These are phyloP conservation scores for Microplitis deprimator DNA, from an alignment of 2,888 invertebrate species.

Conservation along the genomic window DNA sequence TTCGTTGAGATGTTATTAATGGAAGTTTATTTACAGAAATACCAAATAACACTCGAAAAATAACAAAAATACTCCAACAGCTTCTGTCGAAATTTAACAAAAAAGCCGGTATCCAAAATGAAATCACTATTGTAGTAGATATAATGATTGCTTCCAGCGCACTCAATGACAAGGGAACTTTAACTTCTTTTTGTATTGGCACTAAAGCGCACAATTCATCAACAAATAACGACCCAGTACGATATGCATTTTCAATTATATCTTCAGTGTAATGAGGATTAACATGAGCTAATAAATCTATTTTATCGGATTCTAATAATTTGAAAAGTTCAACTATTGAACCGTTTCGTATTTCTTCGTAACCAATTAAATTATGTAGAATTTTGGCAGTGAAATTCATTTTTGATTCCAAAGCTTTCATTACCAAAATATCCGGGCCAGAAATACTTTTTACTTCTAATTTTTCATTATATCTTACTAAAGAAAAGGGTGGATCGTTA, in stretches of 20 bases:
- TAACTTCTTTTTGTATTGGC: slow-evolving; percentile 33
- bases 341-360: slow-evolving; percentile 5
- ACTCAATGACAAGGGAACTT: not conserved
- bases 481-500: slow-evolving; percentile 34
- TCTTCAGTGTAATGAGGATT: slow-evolving; percentile 30
- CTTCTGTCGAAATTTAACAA: slow-evolving; percentile 34
- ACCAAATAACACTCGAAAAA: slow-evolving; percentile 43
- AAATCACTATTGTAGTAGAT: slow-evolving; percentile 27
- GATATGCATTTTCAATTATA: slow-evolving; percentile 15
- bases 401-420: slow-evolving; percentile 19
- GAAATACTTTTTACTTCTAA: not conserved
- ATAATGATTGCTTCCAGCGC: slow-evolving; percentile 16
- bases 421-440: slow-evolving; percentile 32
- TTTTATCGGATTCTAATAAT: not conserved
- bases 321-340: not conserved
- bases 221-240: slow-evolving; percentile 21
- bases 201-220: slow-evolving; percentile 45
- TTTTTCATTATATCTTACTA: slow-evolving; percentile 21
- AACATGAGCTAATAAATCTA: slow-evolving; percentile 23
- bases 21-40: slow-evolving; percentile 28
- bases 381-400: slow-evolving; percentile 51
- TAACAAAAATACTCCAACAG: slow-evolving; percentile 38
- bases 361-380: not conserved
- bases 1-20: slow-evolving; percentile 36
- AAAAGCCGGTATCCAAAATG: slow-evolving; percentile 26